These are phyloP conservation scores for Philaethria dido DNA, from an alignment of 2,888 invertebrate genomes.

Conservation along the genomic window DNA sequence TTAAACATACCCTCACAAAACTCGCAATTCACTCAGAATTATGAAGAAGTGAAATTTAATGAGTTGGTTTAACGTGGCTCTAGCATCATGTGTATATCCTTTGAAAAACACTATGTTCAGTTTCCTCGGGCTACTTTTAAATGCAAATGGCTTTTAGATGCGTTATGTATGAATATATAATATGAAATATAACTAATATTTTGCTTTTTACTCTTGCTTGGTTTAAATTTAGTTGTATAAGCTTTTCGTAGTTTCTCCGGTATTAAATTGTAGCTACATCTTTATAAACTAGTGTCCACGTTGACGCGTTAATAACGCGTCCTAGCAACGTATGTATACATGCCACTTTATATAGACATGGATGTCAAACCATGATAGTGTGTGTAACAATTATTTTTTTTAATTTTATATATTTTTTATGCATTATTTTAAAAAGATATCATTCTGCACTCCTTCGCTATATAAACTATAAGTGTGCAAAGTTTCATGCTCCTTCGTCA, in stretches of 20 bases:
- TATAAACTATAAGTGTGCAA: too few species aligned
- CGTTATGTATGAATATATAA: slow-evolving; percentile 4
- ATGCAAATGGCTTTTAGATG: slow-evolving; percentile 16
- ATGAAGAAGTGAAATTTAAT: slow-evolving; percentile 11
- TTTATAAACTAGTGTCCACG: too few species aligned
- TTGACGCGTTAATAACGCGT: too few species aligned
- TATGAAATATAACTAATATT: slow-evolving; percentile 1
- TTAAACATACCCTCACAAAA: not conserved
- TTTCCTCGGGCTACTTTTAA: slow-evolving; percentile 18
- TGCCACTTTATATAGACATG: too few species aligned
- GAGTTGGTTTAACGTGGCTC: not conserved
- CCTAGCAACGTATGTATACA: too few species aligned
- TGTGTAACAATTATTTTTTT: too few species aligned
- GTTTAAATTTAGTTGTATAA: not conserved
- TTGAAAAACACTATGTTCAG: slow-evolving; percentile 9
- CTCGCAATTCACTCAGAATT: not conserved
- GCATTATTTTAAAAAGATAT: too few species aligned
- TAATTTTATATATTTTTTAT: too few species aligned
- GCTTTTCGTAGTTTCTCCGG: not conserved
- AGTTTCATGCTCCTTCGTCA: too few species aligned
- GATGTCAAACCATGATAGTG: too few species aligned
- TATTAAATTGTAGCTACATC: too few species aligned
- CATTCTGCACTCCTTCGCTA: too few species aligned
- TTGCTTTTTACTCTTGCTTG: slow-evolving; percentile 1
- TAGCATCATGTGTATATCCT: slow-evolving; percentile 3